phyloP scores from a whole-genome alignment of 2,113 vertebrate species.

The Amia ocellicauda region DNA sequence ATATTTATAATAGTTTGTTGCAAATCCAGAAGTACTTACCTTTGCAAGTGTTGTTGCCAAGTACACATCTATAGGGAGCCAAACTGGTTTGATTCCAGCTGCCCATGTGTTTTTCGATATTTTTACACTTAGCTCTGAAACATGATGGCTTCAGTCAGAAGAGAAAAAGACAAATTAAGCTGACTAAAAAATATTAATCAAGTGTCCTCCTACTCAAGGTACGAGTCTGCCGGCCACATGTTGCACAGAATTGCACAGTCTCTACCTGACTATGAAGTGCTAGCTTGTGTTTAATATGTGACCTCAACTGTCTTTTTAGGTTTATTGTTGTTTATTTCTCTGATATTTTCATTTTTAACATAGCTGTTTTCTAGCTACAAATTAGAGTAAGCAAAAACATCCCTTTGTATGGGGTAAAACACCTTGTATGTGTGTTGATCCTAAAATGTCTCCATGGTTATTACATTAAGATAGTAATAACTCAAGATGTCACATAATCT shows the following conservation, averaged over 20 bases:
- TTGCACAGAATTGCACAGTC: slow-evolving; percentile 43
- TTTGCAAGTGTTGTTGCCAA: slow-evolving; percentile 4
- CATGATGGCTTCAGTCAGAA: slow-evolving; percentile 37
- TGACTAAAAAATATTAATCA: slow-evolving; percentile 52
- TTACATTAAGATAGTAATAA: slow-evolving; percentile 19
- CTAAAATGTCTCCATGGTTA: slow-evolving; percentile 23
- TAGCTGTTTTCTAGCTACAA: too few relatives aligned
- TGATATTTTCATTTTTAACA: too few relatives aligned
- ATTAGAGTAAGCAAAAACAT: neutral
- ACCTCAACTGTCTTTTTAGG: too few relatives aligned
- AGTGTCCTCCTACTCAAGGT: slow-evolving; percentile 37
- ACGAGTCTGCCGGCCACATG: slow-evolving; percentile 58
- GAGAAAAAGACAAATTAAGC: slow-evolving; percentile 54
- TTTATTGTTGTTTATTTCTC: too few relatives aligned
- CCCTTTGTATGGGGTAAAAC: slow-evolving; percentile 9
- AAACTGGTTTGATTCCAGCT: neutral
- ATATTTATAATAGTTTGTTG: too few relatives aligned
- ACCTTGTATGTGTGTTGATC: slow-evolving; percentile 9
- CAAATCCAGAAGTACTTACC: too few relatives aligned
- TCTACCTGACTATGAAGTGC: slow-evolving; percentile 34
- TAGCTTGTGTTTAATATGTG: too few relatives aligned
- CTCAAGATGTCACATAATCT: slow-evolving; percentile 5
- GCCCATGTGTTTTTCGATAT: neutral
- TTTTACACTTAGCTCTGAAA: slow-evolving; percentile 30
- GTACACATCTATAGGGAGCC: neutral